Evolutionary conservation across 2,113 vertebrate species (phyloP).

Genomic region (Neodontobutis hainanensis): DNA sequence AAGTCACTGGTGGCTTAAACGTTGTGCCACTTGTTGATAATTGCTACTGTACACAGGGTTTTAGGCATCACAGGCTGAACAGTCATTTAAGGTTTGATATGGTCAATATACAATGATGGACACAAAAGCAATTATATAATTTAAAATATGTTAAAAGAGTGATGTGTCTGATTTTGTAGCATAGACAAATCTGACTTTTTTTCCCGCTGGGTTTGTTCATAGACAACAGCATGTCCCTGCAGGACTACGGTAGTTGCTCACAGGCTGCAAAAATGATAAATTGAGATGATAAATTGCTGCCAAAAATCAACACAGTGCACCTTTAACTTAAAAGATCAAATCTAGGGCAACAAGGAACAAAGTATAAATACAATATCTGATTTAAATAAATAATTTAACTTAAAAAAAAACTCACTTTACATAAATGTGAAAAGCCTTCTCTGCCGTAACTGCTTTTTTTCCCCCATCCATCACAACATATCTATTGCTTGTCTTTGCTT

Average conservation of each 20-base stretch:
- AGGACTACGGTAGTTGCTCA: not conserved
- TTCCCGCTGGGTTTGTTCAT: not conserved
- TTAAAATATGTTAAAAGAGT: not conserved
- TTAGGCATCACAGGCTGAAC: conserved; percentile 25
- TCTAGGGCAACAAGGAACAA: conserved; percentile 45
- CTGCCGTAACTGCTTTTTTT: too few relatives aligned
- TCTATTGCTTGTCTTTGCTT: conserved; percentile 39
- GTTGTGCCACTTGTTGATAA: not conserved
- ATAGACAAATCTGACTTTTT: not conserved
- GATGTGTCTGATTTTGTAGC: not conserved
- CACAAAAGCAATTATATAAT: conserved; percentile 24
- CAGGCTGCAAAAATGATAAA: too few relatives aligned
- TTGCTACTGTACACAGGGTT: conserved; percentile 34
- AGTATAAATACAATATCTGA: conserved; percentile 50
- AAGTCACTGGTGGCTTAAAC: not conserved
- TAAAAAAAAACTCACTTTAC: conserved; percentile 15
- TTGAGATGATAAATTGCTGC: not conserved
- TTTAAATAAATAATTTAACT: conserved; percentile 60
- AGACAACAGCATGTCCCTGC: not conserved
- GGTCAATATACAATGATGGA: conserved; percentile 7
- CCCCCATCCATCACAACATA: conserved; percentile 7
- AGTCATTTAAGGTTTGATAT: conserved; percentile 1
- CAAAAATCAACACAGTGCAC: not conserved
- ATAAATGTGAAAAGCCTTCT: conserved; percentile 26
- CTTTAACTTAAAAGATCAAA: conserved; percentile 2